Evolutionary conservation across 2,888 invertebrate species (phyloP).

Genomic region (Caenorhabditis sulstoni): DNA sequence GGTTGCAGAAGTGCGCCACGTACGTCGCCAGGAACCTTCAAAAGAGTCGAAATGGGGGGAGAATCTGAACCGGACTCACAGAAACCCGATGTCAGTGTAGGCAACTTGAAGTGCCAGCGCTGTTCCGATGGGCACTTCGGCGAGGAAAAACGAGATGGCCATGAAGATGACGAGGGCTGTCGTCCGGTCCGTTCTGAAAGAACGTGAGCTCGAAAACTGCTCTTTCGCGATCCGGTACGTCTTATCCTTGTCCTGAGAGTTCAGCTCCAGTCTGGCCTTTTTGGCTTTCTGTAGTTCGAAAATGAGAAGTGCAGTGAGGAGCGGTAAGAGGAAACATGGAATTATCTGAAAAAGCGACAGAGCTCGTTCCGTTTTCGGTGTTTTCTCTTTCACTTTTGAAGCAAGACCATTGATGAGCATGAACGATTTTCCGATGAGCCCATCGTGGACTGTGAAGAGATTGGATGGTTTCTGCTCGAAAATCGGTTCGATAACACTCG

Average conservation of each 20-base stretch:
- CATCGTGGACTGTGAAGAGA: constrained; percentile 10
- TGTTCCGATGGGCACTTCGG: constrained; percentile 18
- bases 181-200: constrained; percentile 13
- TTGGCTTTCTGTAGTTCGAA: background rate
- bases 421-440: constrained; percentile 12
- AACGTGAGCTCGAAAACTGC: background rate
- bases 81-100: constrained; percentile 14
- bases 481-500: background rate
- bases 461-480: constrained; percentile 9
- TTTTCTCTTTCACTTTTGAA: constrained; percentile 18
- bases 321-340: constrained; percentile 6
- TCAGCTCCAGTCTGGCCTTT: background rate
- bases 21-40: constrained; percentile 29
- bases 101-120: constrained; percentile 16
- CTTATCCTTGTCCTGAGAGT: constrained; percentile 1
- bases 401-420: constrained; percentile 24
- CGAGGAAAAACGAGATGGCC: constrained; percentile 20
- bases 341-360: constrained; percentile 13
- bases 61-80: background rate
- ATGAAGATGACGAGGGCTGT: constrained; percentile 4
- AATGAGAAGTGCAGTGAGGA: constrained; percentile 13
- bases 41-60: background rate
- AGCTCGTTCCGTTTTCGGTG: too few relatives aligned
- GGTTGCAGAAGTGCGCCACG: constrained; percentile 26
- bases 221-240: background rate